These are phyloP conservation scores for Sterna hirundo DNA, from an alignment of 2,113 vertebrate genomes.

Conservation along the genomic window DNA sequence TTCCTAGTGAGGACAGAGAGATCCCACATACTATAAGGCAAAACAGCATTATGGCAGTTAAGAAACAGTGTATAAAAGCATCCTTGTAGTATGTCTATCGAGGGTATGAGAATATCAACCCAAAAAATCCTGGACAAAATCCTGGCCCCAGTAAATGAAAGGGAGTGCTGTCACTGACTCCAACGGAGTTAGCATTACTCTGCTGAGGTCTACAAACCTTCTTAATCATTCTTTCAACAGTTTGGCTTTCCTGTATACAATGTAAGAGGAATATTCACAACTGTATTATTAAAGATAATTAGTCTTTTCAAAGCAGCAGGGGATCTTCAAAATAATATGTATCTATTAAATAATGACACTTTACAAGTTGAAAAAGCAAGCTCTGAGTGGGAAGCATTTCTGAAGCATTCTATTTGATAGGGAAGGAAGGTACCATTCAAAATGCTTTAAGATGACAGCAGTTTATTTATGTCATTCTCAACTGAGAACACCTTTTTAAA, in stretches of 20 bases:
- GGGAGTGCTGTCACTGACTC: not conserved
- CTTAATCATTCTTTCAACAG: not conserved
- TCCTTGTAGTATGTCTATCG: not conserved
- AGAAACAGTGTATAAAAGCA: not conserved
- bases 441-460: not conserved
- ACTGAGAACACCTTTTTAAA: not conserved
- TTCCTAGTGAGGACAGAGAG: not conserved
- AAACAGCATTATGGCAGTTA: not conserved
- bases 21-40: not conserved
- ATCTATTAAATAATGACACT: not conserved
- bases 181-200: not conserved
- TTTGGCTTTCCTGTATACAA: not conserved
- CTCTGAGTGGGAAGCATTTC: not conserved
- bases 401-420: not conserved
- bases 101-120: not conserved
- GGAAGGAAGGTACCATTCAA: not conserved
- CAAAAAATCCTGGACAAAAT: not conserved
- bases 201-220: not conserved
- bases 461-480: not conserved
- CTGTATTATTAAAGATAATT: not conserved
- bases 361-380: not conserved
- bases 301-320: not conserved
- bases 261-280: not conserved
- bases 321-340: not conserved
- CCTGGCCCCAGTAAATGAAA: not conserved